These are phyloP conservation scores for Luehdorfia chinensis DNA, from an alignment of 1,140 invertebrate genomes.

Conservation along the genomic window DNA sequence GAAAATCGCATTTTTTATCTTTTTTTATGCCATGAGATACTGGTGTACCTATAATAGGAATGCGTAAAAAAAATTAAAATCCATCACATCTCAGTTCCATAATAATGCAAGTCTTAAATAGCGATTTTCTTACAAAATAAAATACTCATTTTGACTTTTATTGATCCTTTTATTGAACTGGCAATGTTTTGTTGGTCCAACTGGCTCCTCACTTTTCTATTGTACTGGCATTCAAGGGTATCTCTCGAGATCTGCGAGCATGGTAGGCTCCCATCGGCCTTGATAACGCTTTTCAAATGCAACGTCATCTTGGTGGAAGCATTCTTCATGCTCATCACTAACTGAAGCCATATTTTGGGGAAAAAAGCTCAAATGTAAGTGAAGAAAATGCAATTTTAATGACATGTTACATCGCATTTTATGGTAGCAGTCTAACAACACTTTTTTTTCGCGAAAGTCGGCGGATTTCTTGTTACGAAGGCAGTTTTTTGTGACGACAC, in stretches of 20 bases:
- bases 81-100: too few species aligned
- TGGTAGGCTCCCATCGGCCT: conserved; percentile 37
- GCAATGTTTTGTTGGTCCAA: too few species aligned
- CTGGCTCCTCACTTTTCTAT: too few species aligned
- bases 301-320: conserved; percentile 55
- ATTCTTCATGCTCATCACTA: conserved; percentile 54
- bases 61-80: too few species aligned
- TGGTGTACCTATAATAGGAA: too few species aligned
- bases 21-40: too few species aligned
- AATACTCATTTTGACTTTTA: too few species aligned
- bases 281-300: conserved; percentile 45
- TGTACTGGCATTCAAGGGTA: too few species aligned
- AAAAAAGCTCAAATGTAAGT: conserved; percentile 52
- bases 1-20: too few species aligned
- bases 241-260: conserved; percentile 45
- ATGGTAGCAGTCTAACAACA: conserved; percentile 36
- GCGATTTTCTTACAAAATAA: too few species aligned
- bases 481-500: conserved; percentile 16
- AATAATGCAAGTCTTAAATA: too few species aligned
- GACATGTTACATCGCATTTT: conserved; percentile 38
- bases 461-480: conserved; percentile 22
- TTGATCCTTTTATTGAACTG: too few species aligned
- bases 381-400: conserved; percentile 55
- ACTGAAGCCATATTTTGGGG: conserved; percentile 38
- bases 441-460: conserved; percentile 33